These are phyloP conservation scores for Egretta garzetta DNA, from an alignment of 2,113 vertebrate genomes.

Conservation along the genomic window DNA sequence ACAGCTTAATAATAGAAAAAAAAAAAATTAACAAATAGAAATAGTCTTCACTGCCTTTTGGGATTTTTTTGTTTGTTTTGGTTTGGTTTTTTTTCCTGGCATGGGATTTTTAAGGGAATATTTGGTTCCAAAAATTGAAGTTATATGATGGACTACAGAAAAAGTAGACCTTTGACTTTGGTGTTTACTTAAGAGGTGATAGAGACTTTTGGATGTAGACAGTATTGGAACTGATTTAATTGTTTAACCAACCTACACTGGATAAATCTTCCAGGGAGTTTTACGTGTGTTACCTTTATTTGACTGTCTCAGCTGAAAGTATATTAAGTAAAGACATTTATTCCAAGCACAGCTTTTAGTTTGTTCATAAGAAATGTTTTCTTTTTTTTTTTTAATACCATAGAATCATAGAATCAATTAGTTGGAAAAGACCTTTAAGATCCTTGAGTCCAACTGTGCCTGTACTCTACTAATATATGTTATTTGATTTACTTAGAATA, in stretches of 20 bases:
- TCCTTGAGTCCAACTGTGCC: no score
- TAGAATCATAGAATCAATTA: no score
- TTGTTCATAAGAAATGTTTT: neutral
- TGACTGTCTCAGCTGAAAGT: neutral
- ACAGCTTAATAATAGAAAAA: neutral
- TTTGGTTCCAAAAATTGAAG: neutral
- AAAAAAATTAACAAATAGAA: neutral
- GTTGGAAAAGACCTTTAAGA: no score
- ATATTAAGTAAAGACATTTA: neutral
- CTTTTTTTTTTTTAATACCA: neutral
- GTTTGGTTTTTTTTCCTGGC: neutral
- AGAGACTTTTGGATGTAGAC: neutral
- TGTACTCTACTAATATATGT: neutral
- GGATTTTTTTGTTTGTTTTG: no score
- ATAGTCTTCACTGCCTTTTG: neutral
- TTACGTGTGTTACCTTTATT: neutral
- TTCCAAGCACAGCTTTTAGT: neutral
- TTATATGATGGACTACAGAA: neutral
- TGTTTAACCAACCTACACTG: neutral
- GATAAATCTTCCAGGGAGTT: neutral
- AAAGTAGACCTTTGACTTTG: neutral
- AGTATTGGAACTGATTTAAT: neutral
- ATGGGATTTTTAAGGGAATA: neutral
- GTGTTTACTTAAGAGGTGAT: neutral
- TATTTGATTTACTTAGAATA: neutral